These are phyloP conservation scores for Sebastes oblongus DNA, from an alignment of 2,797 vertebrate species.

Conservation along the genomic window DNA sequence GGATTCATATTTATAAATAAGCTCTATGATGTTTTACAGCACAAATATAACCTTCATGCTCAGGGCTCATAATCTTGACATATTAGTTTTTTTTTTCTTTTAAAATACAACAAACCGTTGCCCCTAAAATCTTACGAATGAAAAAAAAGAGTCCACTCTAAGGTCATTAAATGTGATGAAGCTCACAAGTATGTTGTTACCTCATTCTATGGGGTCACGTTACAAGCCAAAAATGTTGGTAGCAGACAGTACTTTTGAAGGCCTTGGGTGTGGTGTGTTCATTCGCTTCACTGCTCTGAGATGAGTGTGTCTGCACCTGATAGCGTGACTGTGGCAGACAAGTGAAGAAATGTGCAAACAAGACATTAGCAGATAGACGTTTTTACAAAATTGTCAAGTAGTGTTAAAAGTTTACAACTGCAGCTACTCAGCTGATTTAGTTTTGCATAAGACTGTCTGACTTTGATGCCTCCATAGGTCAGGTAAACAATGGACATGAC, in stretches of 20 bases:
- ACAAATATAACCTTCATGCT: neutral
- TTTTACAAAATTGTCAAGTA: neutral
- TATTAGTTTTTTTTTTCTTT: neutral
- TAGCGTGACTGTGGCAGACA: neutral
- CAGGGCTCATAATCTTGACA: neutral
- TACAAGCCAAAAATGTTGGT: neutral
- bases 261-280: neutral
- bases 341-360: neutral
- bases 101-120: neutral
- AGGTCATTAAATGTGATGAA: neutral
- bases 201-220: neutral
- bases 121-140: neutral
- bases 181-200: neutral
- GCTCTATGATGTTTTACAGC: neutral
- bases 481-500: neutral
- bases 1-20: neutral
- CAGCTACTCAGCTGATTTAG: neutral
- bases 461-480: neutral
- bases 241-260: neutral
- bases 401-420: neutral
- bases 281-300: neutral
- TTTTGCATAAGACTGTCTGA: neutral
- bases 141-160: neutral
- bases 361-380: neutral
- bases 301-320: constrained; percentile 22